phyloP scores from a whole-genome alignment of 2,113 vertebrate species.

The Cinclus mexicanus region DNA sequence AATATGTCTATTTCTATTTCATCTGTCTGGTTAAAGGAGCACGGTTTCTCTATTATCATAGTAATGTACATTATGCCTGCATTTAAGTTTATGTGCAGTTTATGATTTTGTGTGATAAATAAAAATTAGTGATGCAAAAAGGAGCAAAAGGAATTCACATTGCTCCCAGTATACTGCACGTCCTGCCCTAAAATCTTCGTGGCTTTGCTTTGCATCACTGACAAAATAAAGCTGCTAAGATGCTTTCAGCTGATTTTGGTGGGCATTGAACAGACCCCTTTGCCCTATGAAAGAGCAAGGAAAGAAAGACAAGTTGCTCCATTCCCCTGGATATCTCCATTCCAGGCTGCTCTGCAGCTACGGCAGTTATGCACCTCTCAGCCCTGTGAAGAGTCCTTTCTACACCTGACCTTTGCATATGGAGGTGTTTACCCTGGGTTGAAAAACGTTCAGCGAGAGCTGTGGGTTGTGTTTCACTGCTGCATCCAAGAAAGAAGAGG shows the following conservation, averaged over 20 bases:
- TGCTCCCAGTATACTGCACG: neutral
- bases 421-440: neutral
- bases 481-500: neutral
- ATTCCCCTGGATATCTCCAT: neutral
- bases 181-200: neutral
- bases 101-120: conserved; percentile 13
- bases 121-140: conserved; percentile 34
- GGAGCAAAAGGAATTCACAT: conserved; percentile 10
- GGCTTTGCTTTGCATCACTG: neutral
- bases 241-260: neutral
- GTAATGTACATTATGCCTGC: neutral
- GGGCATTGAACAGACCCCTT: neutral
- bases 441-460: neutral
- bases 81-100: neutral
- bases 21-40: neutral
- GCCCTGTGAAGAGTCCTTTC: neutral
- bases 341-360: neutral
- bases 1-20: neutral
- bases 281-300: neutral
- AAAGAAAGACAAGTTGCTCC: neutral
- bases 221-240: neutral
- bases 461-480: neutral
- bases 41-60: neutral
- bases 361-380: neutral
- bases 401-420: neutral